Evolutionary conservation across 2,888 invertebrate species (phyloP).

Genomic region (Acrobasis suavella): DNA sequence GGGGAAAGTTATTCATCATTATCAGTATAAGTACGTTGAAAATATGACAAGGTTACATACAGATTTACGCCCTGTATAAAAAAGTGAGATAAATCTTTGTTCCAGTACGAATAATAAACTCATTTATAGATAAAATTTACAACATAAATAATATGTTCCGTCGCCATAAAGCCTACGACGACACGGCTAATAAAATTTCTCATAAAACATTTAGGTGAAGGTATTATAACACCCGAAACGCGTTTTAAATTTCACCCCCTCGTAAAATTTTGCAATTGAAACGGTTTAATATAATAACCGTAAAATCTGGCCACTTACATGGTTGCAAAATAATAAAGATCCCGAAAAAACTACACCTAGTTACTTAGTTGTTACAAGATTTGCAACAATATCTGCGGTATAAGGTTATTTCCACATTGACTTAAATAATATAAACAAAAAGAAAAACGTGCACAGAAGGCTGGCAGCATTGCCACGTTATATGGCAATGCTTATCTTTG

Average conservation of each 20-base stretch:
- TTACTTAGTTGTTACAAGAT: too few species aligned
- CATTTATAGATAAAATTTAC: conserved; percentile 35
- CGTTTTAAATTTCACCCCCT: conserved; percentile 57
- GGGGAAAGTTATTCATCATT: too few species aligned
- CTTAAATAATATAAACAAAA: too few species aligned
- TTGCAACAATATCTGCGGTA: too few species aligned
- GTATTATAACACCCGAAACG: conserved; percentile 42
- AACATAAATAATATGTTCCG: conserved; percentile 38
- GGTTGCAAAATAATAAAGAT: conserved; percentile 29
- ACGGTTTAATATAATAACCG: conserved; percentile 49
- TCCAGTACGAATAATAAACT: neutral
- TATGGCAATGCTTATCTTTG: too few species aligned
- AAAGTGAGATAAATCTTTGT: neutral
- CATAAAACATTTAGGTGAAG: conserved; percentile 53
- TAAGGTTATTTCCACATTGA: too few species aligned
- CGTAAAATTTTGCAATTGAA: conserved; percentile 56
- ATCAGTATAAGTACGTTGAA: too few species aligned
- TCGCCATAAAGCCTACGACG: conserved; percentile 47
- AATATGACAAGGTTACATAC: too few species aligned
- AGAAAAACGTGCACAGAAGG: too few species aligned
- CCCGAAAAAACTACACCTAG: neutral
- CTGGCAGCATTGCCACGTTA: too few species aligned
- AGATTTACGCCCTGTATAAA: too few species aligned
- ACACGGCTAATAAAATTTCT: conserved; percentile 52
- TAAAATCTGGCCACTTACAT: conserved; percentile 45